These are phyloP conservation scores for Sinelater perroti DNA, from an alignment of 2,888 invertebrate genomes.

Conservation along the genomic window DNA sequence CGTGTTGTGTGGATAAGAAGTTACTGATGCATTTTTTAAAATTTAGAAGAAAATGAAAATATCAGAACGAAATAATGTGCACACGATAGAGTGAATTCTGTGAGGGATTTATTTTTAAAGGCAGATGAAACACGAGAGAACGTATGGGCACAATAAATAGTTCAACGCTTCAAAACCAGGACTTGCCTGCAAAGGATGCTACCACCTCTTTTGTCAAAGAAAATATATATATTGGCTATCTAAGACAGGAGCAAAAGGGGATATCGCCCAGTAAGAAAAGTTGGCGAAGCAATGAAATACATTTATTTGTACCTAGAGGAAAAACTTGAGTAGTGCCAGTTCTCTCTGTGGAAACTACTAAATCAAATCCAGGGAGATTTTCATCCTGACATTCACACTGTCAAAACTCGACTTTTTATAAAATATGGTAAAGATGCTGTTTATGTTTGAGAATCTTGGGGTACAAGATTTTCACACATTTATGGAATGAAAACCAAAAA, in stretches of 20 bases:
- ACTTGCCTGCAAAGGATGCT: slow-evolving; percentile 32
- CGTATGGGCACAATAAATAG: slow-evolving; percentile 19
- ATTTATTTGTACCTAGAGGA: slow-evolving; percentile 25
- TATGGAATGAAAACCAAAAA: slow-evolving; percentile 36
- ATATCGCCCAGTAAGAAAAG: slow-evolving; percentile 28
- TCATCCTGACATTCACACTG: slow-evolving; percentile 17
- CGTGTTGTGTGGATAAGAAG: slow-evolving; percentile 26
- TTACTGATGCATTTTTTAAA: slow-evolving; percentile 18
- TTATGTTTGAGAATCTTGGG: slow-evolving; percentile 32
- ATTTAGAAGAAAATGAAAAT: slow-evolving; percentile 14
- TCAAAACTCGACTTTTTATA: slow-evolving; percentile 26
- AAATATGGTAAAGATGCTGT: slow-evolving; percentile 40
- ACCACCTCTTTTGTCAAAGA: slow-evolving; percentile 27
- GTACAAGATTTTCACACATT: slow-evolving; percentile 38
- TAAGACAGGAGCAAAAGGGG: too few species aligned
- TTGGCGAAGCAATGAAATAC: slow-evolving; percentile 37
- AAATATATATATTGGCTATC: not conserved
- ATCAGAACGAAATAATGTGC: not conserved
- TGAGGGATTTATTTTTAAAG: slow-evolving; percentile 3
- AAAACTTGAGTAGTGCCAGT: slow-evolving; percentile 16
- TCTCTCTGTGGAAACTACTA: slow-evolving; percentile 27
- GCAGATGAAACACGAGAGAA: slow-evolving; percentile 10
- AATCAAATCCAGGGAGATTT: slow-evolving; percentile 4
- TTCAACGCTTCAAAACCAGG: slow-evolving; percentile 19
- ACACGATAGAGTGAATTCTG: not conserved